Conservation (phyloP, 2,797 vertebrate genomes). For the Neopelma chrysocephalum region DNA sequence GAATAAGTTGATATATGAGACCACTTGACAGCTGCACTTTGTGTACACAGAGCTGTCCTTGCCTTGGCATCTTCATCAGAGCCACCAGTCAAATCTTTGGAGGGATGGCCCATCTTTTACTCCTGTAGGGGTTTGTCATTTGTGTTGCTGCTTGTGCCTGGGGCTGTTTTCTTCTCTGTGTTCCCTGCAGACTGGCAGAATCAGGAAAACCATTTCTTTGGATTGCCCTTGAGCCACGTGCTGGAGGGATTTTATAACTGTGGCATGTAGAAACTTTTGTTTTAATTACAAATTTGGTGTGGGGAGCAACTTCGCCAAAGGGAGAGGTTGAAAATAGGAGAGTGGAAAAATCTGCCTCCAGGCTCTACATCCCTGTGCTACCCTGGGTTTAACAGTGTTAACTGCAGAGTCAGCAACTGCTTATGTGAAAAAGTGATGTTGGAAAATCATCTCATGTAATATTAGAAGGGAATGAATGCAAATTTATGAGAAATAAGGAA, state of each 20-base stretch:
- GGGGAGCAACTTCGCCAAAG: background rate
- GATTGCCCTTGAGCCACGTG: background rate
- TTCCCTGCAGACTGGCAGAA: background rate
- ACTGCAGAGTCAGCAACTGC: background rate
- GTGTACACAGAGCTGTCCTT: background rate
- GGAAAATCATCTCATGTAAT: background rate
- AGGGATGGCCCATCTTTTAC: background rate
- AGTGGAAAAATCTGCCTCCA: background rate
- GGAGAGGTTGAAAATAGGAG: background rate
- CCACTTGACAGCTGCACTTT: background rate
- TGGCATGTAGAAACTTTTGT: background rate
- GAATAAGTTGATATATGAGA: background rate
- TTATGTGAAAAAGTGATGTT: background rate
- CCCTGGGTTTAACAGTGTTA: background rate
- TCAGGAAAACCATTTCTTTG: background rate
- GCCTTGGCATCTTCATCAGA: background rate
- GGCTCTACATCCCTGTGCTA: background rate
- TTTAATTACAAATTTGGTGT: background rate
- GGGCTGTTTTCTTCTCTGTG: background rate
- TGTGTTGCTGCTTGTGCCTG: background rate
- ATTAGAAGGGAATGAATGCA: background rate
- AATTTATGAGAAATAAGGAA: background rate
- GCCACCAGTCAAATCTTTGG: background rate
- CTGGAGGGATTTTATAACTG: background rate
- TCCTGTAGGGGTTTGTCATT: background rate